Base-by-base conservation (phyloP, 2,113 vertebrate genomes). In the Leptodactylus fuscus region DNA sequence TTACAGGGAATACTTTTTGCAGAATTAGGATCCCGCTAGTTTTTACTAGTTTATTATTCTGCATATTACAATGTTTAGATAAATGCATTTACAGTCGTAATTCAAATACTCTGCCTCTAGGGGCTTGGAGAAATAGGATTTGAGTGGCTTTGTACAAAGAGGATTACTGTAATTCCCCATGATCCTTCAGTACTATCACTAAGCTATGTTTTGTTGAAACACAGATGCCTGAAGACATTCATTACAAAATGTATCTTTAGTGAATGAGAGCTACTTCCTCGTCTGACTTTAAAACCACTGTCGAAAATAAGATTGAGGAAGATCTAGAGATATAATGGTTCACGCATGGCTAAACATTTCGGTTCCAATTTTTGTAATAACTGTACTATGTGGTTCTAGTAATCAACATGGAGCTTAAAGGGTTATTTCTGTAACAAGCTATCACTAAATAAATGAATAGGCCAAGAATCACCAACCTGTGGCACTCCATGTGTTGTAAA, bases 141-240 rank as follows among this genome's bases (percentile, higher is more conserved):
- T 58, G 38, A 65, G 51, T 51, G 20, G 22, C 20, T 81, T 81
- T 70, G 48, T 27, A 70, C 46, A 81, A 82, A 71, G 27, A 34
- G 53, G 32, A 55, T 82, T 24, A 51, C 5, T 34, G 34, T 70
- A 36, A 70, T 70, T 34, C 62, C 38, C 60, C 16, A 38, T 34
- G 67, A 70, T 38, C 18, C 15, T 38, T 38, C 7, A 70, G 34
- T 70, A 18, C 34, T 38, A 36, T 38, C 67, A 70, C 15, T 38
- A 70, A 70, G 67, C 67, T 22, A 70, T 18, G 34, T 11, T 70
- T 70, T 36, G 22, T 36, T 34, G 5, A 36, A 22, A 6, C 34
- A 38, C 12, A 38, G 7, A 65, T 65, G 32, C 67, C 34, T 38
- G 11, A 32, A 65, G 60, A 36, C 32, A 70, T 38, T 36, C 34